Conservation (phyloP, 2,797 vertebrate species). For the Peromyscus nudipes region DNA sequence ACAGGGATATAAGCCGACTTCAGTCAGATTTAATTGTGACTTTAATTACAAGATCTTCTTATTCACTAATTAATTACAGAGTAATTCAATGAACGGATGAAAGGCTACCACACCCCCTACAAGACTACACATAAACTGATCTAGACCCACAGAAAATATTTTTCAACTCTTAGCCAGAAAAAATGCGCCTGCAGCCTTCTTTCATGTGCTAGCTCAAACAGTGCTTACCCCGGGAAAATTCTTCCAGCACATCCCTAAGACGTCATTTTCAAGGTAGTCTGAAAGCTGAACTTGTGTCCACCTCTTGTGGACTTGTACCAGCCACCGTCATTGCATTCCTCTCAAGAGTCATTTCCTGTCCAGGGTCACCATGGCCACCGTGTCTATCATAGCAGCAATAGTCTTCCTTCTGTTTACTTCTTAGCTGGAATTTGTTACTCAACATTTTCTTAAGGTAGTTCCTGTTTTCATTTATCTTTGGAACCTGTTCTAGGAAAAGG, state of each 20-base stretch:
- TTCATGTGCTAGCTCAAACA: background rate
- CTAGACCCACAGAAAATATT: background rate
- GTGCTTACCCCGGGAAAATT: background rate
- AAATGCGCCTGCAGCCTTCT: background rate
- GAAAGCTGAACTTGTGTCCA: background rate
- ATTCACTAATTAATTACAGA: slow-evolving; percentile 86
- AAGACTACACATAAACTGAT: background rate
- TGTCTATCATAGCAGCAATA: background rate
- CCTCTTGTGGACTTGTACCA: background rate
- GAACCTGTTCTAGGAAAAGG: slow-evolving; percentile 11
- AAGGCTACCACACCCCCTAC: background rate
- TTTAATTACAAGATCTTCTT: slow-evolving; percentile 88
- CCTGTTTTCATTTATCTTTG: slow-evolving; percentile 21
- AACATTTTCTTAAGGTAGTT: slow-evolving; percentile 2
- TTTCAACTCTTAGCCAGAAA: slow-evolving; percentile 16
- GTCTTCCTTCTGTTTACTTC: background rate
- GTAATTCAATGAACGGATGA: slow-evolving; percentile 29
- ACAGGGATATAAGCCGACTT: slow-evolving; percentile 83
- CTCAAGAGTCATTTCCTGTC: background rate
- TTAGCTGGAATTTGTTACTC: background rate
- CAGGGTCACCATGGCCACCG: background rate
- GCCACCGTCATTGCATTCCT: background rate
- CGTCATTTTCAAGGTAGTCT: slow-evolving; percentile 27
- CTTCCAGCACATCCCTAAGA: background rate
- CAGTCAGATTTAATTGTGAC: slow-evolving; percentile 87